These are phyloP conservation scores for Hemicentrotus pulcherrimus DNA, from an alignment of 35 echinoderm and acorn worm species.

Conservation along the genomic window DNA sequence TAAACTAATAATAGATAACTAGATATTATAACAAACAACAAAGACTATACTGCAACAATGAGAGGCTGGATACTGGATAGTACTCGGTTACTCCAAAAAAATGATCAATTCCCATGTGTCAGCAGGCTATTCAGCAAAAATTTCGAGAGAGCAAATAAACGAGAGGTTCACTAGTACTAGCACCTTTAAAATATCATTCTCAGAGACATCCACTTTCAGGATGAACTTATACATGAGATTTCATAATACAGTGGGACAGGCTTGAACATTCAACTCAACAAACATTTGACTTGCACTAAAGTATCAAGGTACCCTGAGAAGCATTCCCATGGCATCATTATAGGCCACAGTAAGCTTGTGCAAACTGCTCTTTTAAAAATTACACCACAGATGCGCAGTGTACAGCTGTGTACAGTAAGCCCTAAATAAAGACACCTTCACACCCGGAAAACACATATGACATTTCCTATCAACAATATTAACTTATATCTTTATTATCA, in stretches of 20 bases:
- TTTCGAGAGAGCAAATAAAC: background rate
- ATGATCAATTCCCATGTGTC: background rate
- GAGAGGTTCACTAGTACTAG: background rate
- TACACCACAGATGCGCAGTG: background rate
- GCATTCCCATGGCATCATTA: no score
- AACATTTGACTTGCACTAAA: background rate
- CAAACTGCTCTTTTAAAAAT: background rate
- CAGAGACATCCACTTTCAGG: background rate
- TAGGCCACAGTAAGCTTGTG: background rate
- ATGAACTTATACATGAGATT: slow-evolving; percentile 2
- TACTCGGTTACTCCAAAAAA: no score
- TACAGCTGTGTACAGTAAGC: background rate
- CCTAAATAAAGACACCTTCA: slow-evolving; percentile 10
- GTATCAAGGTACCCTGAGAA: background rate
- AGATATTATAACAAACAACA: no score
- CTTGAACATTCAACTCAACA: background rate
- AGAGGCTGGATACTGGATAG: no score
- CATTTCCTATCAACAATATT: background rate
- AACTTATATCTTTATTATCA: background rate
- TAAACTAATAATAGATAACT: no score
- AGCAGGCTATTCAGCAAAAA: background rate
- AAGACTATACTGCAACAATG: no score
- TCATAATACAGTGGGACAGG: background rate
- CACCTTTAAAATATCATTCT: background rate
- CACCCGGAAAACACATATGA: background rate